Base-by-base conservation (phyloP, 1,140 invertebrate species). In the Leptinotarsa undecemlineata region DNA sequence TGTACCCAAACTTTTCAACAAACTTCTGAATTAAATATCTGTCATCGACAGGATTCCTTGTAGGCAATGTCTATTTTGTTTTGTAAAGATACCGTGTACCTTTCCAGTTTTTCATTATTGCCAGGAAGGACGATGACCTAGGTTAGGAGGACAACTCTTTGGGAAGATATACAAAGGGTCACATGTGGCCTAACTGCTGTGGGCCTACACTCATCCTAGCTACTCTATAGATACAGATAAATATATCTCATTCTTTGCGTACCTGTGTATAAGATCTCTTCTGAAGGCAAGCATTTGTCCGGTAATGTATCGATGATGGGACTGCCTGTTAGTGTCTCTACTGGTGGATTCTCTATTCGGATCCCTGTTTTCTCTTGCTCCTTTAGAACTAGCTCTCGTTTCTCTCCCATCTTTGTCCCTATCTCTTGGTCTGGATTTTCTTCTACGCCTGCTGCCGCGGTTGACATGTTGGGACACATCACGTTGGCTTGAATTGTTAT, bases 401-500 rank as follows among this genome's bases (percentile, higher is more conserved):
- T 72, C 73, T 79, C 77, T 62, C 21, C 48, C 68, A 51, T 76
- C 48, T 51, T 69, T 42, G 72, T 51, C 48, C 33, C 48, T 47
- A n/a, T 47, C n/a, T 48, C 48, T 47, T 48, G 33, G n/a, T 71
- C 51, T 71, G 3, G 69, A 71, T 71, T 71, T 71, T 71, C 48
- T 71, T 77, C 73, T 82, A 77, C 82, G 83, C 77, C 82, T 84
- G 82, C 79, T 73, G 76, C 80, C 82, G 78, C 78, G 73, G 75
- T 68, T 80, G 79, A 77, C 72, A 66, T 70, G 64, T 74, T 66
- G 75, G 74, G 74, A 77, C 74, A 64, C 71, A 57, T 67, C 73
- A 26, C 72, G 77, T 73, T 66, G 67, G 75, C 83, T 85, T 78
- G 83, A 81, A 80, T 78, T 79, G 81, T 78, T 80, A 81, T 85